Conservation (phyloP, 1,140 invertebrate species). For the Caerostris darwini region DNA sequence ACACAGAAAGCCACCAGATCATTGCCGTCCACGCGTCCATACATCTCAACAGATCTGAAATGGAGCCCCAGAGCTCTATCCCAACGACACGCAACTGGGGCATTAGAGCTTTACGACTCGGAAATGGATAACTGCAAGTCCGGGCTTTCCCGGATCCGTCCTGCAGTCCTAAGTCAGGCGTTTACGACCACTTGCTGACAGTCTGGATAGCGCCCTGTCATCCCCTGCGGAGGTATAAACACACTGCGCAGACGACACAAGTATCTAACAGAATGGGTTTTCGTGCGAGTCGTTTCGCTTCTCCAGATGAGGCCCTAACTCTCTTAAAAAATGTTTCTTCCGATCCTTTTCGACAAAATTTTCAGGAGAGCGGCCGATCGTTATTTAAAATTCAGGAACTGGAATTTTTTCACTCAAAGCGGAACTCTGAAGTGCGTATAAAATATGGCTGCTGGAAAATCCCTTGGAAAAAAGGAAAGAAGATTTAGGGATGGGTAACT, state of each 20-base stretch:
- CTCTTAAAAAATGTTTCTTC: constrained; percentile 43
- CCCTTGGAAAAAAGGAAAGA: not conserved
- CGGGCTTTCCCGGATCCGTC: constrained; percentile 26
- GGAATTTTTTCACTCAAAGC: not conserved
- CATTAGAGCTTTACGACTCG: constrained; percentile 58
- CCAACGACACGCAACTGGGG: constrained; percentile 8
- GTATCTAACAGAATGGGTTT: constrained; percentile 19
- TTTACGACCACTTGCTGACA: constrained; percentile 49
- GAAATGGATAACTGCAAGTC: constrained; percentile 55
- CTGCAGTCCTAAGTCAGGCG: constrained; percentile 39
- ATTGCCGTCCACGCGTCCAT: too few species aligned
- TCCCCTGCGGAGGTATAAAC: constrained; percentile 24
- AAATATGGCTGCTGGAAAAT: not conserved
- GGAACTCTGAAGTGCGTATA: not conserved
- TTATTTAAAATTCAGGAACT: constrained; percentile 67
- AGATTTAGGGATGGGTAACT: not conserved
- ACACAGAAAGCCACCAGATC: not conserved
- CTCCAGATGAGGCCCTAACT: constrained; percentile 31
- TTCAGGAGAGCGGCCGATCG: constrained; percentile 3
- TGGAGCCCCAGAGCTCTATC: not conserved
- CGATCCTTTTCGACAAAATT: not conserved
- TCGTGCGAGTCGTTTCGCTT: not conserved
- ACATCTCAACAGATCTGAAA: constrained; percentile 15
- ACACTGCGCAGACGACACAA: not conserved
- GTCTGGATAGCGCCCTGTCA: constrained; percentile 21